Conservation (phyloP, 2,797 vertebrate genomes). For the Lepilemur ruficaudatus region DNA sequence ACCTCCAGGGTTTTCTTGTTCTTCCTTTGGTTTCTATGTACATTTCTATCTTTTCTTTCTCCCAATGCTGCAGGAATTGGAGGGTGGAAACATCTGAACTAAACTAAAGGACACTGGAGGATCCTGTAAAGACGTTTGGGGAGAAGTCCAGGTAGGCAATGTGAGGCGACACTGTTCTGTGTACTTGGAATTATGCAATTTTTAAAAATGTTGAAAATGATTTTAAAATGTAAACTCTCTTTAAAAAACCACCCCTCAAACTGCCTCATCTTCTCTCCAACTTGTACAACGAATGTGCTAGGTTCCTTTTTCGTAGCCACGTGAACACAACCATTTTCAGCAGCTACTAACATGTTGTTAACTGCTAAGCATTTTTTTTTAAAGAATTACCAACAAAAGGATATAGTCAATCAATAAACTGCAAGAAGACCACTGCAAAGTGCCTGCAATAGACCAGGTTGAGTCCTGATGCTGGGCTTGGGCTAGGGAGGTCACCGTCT, state of each 20-base stretch:
- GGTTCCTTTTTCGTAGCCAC: not conserved
- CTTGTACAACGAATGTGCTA: not conserved
- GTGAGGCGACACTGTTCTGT: not conserved
- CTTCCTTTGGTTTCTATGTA: not conserved
- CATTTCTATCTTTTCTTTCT: not conserved
- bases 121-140: not conserved
- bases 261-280: not conserved
- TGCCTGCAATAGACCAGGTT: not conserved
- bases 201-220: not conserved
- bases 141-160: not conserved
- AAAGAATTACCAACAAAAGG: not conserved
- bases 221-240: conserved; percentile 28
- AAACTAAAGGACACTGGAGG: not conserved
- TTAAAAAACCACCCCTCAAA: not conserved
- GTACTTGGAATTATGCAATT: not conserved
- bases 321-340: not conserved
- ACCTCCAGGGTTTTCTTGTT: not conserved
- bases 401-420: not conserved
- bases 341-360: not conserved
- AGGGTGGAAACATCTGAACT: not conserved
- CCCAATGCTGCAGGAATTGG: not conserved
- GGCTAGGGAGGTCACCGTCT: not conserved
- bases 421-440: not conserved
- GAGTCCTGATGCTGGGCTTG: not conserved
- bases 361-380: not conserved